Conservation (phyloP, 2,888 invertebrate species). For the Nephrotoma appendiculata region DNA sequence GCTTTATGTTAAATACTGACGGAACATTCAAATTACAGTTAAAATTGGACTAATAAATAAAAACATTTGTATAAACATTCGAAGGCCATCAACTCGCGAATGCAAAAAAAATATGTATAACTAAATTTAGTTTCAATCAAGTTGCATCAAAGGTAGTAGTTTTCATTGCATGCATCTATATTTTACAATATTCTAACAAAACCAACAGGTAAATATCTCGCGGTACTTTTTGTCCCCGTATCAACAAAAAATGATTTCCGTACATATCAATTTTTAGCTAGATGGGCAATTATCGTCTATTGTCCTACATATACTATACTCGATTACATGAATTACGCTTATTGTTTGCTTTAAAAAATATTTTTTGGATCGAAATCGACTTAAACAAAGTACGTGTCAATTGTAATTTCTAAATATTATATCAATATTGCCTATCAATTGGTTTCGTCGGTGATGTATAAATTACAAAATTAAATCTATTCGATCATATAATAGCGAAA, state of each 20-base stretch:
- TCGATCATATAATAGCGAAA: neutral
- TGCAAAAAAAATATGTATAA: too few species aligned
- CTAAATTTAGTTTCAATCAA: too few species aligned
- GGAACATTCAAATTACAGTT: too few species aligned
- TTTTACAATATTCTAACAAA: too few species aligned
- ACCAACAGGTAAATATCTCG: too few species aligned
- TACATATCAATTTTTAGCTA: neutral
- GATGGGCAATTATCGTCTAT: neutral
- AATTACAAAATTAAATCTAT: neutral
- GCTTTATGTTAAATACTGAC: too few species aligned
- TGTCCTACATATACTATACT: neutral
- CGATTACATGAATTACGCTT: neutral
- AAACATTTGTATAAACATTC: too few species aligned
- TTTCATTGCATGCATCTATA: too few species aligned
- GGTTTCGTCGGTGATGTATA: neutral
- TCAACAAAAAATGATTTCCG: neutral
- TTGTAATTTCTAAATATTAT: neutral
- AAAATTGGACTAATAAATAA: too few species aligned
- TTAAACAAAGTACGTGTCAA: neutral
- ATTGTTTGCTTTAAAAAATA: neutral
- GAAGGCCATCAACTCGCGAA: too few species aligned
- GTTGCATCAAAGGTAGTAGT: too few species aligned
- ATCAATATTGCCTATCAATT: neutral
- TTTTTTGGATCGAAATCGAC: neutral
- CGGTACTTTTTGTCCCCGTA: too few species aligned